Percentiles rank a stretch among this genome's conserved stretches.
These are phyloP conservation scores for Platycercus adscitus DNA, from an alignment of 2,113 vertebrate genomes.

Conservation along the genomic window DNA sequence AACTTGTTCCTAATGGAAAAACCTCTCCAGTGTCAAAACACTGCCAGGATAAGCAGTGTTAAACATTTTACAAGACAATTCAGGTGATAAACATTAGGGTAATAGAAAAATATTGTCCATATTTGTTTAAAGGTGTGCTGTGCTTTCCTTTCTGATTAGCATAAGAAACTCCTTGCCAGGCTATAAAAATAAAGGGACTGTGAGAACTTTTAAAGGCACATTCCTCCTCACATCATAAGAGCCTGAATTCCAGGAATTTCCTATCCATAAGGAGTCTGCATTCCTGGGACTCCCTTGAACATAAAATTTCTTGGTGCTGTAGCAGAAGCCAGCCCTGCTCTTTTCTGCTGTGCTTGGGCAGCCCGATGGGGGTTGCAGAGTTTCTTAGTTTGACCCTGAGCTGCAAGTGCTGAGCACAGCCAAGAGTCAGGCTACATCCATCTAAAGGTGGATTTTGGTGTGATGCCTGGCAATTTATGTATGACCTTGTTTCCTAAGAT, in stretches of 20 bases:
- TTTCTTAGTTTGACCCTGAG: background rate
- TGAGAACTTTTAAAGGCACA: conserved; percentile 23
- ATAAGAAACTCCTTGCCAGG: background rate
- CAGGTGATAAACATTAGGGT: background rate
- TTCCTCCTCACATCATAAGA: background rate
- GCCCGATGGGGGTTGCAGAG: background rate
- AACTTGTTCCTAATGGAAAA: background rate
- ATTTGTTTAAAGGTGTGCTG: conserved; percentile 4
- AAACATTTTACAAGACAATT: conserved; percentile 11
- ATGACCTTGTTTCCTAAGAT: background rate
- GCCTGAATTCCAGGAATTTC: conserved; percentile 69
- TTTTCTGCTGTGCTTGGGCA: background rate
- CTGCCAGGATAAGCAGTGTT: background rate
- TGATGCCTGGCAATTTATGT: background rate
- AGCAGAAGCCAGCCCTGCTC: background rate
- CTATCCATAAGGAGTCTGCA: conserved; percentile 36
- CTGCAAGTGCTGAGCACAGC: background rate
- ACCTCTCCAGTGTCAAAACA: background rate
- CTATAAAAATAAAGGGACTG: conserved; percentile 4
- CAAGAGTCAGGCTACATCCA: background rate
- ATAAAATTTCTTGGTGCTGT: background rate
- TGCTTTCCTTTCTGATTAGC: background rate
- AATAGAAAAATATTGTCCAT: conserved; percentile 27
- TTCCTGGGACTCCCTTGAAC: conserved; percentile 22
- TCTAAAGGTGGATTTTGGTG: background rate